Evolutionary conservation across 1,140 invertebrate species (phyloP), one percentile per base, ranked within the genome.

Genomic region (Oreohelix idahoensis): DNA sequence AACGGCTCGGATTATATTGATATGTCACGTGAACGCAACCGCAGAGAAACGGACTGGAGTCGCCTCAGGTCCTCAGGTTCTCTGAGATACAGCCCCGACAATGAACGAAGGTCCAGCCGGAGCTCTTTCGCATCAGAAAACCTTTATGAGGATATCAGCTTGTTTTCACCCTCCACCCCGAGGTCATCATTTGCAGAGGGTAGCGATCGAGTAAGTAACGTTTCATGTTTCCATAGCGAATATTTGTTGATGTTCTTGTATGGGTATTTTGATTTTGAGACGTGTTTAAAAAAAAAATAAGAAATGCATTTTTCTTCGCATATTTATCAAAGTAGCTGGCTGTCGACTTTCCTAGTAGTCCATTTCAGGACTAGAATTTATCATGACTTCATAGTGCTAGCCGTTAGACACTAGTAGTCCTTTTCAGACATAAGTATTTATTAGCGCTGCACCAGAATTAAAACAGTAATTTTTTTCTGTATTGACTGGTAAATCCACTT

Each of bases 11-110:
- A 90, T 76, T 90, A 90, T 76, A 86, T 88, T 82, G 89, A 90
- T 32, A 90, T 90, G 89, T 86, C 51, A n/a, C 83, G 84, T 17
- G 85, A 87, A 8, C 83, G 85, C 15, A 71, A 75, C 20, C 84
- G 85, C 42, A 86, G 81, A 36, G 88, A 88, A 74, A 90, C 89
- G 4, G 89, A 90, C 75, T 90, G 89, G 89, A 89, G 87, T 79
- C 82, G 86, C 70, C 84, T 90, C 15, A 79, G 89, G 11, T 87
- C 87, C 20, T 88, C 88, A 58, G 88, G 76, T 17, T 85, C 84
- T 32, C 71, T 85, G 39, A 81, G 73, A 29, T 87, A 87, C 76
- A 73, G 85, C 73, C 63, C 81, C 0, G 84, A 84, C 36, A 17
- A 32, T 51, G 45, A 74, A 10, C 35, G 78, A 26, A 45, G 63